phyloP scores from a whole-genome alignment of 2,888 invertebrate genomes.

The Rotaria socialis region DNA sequence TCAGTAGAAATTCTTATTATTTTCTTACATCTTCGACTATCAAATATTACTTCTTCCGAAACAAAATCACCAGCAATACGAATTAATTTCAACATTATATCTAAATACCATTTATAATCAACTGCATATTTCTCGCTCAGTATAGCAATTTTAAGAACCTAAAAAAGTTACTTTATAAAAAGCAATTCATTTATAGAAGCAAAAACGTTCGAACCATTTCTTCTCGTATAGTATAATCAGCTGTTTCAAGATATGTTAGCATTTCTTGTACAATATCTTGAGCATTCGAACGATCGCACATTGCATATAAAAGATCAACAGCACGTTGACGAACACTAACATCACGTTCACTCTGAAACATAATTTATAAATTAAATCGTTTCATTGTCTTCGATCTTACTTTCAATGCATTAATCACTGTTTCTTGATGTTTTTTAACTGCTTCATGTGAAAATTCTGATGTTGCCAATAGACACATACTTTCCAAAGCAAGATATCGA shows the following conservation, averaged over 20 bases:
- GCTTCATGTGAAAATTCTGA: constrained; percentile 99
- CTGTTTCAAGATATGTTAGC: constrained; percentile 95
- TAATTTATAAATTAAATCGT: neutral
- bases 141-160: constrained; percentile 89
- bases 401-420: constrained; percentile 93
- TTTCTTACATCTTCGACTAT: constrained; percentile 55
- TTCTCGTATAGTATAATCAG: constrained; percentile 97
- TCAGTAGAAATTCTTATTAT: constrained; percentile 42
- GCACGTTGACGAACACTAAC: constrained; percentile 95
- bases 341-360: constrained; percentile 83
- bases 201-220: constrained; percentile 74
- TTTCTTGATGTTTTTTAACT: constrained; percentile 98
- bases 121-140: constrained; percentile 98
- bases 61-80: constrained; percentile 99
- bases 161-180: constrained; percentile 51
- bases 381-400: constrained; percentile 64
- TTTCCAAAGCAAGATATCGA: constrained; percentile 87
- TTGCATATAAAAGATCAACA: constrained; percentile 94
- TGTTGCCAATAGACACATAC: constrained; percentile 97
- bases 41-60: constrained; percentile 73
- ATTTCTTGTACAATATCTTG: constrained; percentile 99
- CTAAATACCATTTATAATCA: constrained; percentile 93
- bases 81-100: constrained; percentile 95
- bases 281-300: constrained; percentile 98
- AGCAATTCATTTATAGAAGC: neutral